Percentiles rank a stretch among this genome's conserved stretches.
Evolutionary conservation across 1,140 invertebrate genomes (phyloP).

Genomic region (Drosophila kepulauana): DNA sequence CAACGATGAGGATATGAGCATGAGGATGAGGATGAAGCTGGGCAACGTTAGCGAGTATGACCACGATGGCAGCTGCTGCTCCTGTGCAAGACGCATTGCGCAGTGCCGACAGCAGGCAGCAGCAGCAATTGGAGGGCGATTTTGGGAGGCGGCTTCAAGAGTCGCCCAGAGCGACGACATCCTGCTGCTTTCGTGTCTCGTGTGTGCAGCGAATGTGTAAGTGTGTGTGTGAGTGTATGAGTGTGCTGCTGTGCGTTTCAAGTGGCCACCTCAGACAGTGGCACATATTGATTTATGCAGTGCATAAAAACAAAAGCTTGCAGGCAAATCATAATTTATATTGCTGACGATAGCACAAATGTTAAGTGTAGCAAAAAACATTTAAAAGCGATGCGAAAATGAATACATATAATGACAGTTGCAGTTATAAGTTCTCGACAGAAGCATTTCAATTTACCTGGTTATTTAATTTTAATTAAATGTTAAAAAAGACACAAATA

Average conservation of each 20-base stretch:
- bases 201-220: constrained; percentile 17
- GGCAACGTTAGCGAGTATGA: neutral
- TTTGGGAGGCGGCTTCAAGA: constrained; percentile 1
- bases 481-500: too few species aligned
- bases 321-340: neutral
- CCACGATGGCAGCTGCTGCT: neutral
- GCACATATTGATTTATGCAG: neutral
- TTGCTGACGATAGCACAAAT: neutral
- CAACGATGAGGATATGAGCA: neutral
- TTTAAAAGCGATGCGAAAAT: neutral
- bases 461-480: too few species aligned
- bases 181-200: constrained; percentile 33
- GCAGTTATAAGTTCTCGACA: too few species aligned
- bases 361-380: neutral
- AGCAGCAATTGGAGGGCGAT: neutral
- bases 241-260: constrained; percentile 27
- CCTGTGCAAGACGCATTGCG: constrained; percentile 37
- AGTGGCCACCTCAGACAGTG: constrained; percentile 46
- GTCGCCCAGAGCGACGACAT: constrained; percentile 66
- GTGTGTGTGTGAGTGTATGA: constrained; percentile 23
- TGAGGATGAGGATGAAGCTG: neutral
- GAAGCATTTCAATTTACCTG: too few species aligned
- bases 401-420: too few species aligned
- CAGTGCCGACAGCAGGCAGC: constrained; percentile 7
- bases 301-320: neutral